Percentiles rank a stretch among this genome's conserved stretches.
These are phyloP conservation scores for Diaphora mendica DNA, from an alignment of 2,888 invertebrate species.

Conservation along the genomic window DNA sequence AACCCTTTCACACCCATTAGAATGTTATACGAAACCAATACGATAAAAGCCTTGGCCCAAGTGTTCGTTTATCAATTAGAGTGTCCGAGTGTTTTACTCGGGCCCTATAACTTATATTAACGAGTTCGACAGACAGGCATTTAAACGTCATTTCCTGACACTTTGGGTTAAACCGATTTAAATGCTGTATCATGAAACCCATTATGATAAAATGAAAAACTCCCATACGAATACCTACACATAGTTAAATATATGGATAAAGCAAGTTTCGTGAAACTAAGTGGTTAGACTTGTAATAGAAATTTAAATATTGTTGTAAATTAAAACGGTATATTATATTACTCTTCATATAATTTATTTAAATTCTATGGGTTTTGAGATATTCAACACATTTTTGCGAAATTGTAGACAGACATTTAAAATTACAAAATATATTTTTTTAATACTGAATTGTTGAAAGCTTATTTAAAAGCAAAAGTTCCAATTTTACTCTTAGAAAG, in stretches of 20 bases:
- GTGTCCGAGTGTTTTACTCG: conserved; percentile 55
- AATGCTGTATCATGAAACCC: conserved; percentile 45
- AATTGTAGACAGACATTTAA: background rate
- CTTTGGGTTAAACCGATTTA: conserved; percentile 30
- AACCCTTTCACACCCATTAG: conserved; percentile 71
- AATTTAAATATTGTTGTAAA: conserved; percentile 10
- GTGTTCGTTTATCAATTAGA: conserved; percentile 68
- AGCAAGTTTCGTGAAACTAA: conserved; percentile 20
- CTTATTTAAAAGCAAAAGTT: background rate
- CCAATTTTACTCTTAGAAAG: too few relatives aligned
- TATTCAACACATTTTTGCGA: background rate
- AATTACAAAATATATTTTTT: background rate
- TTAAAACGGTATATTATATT: conserved; percentile 3
- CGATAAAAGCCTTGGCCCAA: conserved; percentile 61
- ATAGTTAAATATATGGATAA: conserved; percentile 30
- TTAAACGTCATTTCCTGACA: conserved; percentile 35
- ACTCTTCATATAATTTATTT: background rate
- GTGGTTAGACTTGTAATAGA: conserved; percentile 14
- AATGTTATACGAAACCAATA: conserved; percentile 69
- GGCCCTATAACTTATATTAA: conserved; percentile 49
- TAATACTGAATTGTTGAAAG: background rate
- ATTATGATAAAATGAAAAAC: conserved; percentile 40
- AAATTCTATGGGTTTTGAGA: background rate
- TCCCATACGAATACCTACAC: conserved; percentile 19
- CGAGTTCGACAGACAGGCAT: conserved; percentile 35